These are phyloP conservation scores for Carposina sasakii DNA, from an alignment of 1,140 invertebrate genomes.

Conservation along the genomic window DNA sequence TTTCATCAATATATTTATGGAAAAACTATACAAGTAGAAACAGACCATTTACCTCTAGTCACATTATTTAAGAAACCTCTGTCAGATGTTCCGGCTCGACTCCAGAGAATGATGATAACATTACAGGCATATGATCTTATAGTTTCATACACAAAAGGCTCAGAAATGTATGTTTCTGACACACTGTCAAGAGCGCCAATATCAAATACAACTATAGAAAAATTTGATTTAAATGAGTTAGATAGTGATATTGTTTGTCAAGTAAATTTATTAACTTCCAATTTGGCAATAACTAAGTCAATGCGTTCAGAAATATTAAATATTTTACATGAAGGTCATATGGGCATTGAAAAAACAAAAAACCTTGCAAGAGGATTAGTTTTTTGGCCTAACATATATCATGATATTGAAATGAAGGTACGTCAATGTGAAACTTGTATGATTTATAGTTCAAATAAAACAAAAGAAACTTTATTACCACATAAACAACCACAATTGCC, in stretches of 20 bases:
- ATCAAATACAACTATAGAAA: slow-evolving; percentile 2
- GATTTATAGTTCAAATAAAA: slow-evolving; percentile 19
- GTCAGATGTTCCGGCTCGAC: slow-evolving; percentile 36
- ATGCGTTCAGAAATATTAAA: slow-evolving; percentile 42
- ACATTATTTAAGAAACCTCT: slow-evolving; percentile 53
- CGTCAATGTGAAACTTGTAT: slow-evolving; percentile 48
- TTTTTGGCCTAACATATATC: slow-evolving; percentile 60
- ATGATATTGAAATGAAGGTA: slow-evolving; percentile 58
- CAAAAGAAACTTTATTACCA: slow-evolving; percentile 42
- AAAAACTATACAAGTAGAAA: slow-evolving; percentile 38
- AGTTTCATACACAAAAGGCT: slow-evolving; percentile 51
- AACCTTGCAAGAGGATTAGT: slow-evolving; percentile 44
- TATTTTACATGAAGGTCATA: slow-evolving; percentile 56
- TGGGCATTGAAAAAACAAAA: slow-evolving; percentile 57
- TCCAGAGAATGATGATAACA: slow-evolving; percentile 51
- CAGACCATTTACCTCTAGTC: slow-evolving; percentile 57
- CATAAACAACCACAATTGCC: slow-evolving; percentile 34
- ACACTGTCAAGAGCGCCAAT: slow-evolving; percentile 38
- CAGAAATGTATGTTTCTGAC: slow-evolving; percentile 50
- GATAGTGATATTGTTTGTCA: slow-evolving; percentile 24
- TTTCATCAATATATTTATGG: slow-evolving; percentile 53
- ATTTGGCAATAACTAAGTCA: slow-evolving; percentile 22
- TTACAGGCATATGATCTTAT: slow-evolving; percentile 53
- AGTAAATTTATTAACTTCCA: slow-evolving; percentile 21
- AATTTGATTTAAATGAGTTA: slow-evolving; percentile 13